Evolutionary conservation across 2,888 invertebrate species (phyloP).

Genomic region (Crioceris asparagi): DNA sequence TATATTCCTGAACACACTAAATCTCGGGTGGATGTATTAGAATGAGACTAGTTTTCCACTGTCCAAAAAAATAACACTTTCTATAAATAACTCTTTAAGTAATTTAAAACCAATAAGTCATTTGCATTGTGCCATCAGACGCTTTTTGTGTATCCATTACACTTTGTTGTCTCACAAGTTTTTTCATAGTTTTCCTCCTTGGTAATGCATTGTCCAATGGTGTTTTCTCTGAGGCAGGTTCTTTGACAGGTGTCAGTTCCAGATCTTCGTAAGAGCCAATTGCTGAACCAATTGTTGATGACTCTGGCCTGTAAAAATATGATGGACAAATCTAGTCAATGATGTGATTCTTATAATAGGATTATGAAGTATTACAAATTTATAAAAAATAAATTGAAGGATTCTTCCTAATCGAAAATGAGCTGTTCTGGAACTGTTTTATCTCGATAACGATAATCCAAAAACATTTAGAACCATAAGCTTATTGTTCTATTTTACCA

Average conservation of each 20-base stretch:
- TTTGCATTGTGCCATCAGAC: slow-evolving; percentile 67
- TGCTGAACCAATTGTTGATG: slow-evolving; percentile 45
- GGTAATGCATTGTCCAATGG: slow-evolving; percentile 33
- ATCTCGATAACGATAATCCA: no score
- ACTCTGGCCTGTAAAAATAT: slow-evolving; percentile 40
- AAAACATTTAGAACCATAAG: no score
- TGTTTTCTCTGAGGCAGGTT: slow-evolving; percentile 39
- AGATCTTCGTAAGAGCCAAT: slow-evolving; percentile 64
- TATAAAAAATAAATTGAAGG: no score
- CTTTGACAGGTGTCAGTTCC: slow-evolving; percentile 44
- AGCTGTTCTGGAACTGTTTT: no score
- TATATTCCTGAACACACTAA: no score
- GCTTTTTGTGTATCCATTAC: slow-evolving; percentile 73
- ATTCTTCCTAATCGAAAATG: no score
- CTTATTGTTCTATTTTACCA: no score
- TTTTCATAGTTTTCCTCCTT: slow-evolving; percentile 49
- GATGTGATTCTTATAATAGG: no score
- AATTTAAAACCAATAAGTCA: slow-evolving; percentile 76
- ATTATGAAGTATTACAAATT: no score
- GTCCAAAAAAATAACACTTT: not conserved
- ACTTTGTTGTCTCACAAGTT: slow-evolving; percentile 67
- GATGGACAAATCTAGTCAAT: no score
- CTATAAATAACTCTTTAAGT: not conserved
- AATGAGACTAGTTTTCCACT: no score
- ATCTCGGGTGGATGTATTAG: no score